A percentile compares a stretch with the other conserved stretches of the same genome.
These are phyloP conservation scores for Potamilus streckersoni DNA, from an alignment of 1,140 invertebrate species.

Conservation along the genomic window DNA sequence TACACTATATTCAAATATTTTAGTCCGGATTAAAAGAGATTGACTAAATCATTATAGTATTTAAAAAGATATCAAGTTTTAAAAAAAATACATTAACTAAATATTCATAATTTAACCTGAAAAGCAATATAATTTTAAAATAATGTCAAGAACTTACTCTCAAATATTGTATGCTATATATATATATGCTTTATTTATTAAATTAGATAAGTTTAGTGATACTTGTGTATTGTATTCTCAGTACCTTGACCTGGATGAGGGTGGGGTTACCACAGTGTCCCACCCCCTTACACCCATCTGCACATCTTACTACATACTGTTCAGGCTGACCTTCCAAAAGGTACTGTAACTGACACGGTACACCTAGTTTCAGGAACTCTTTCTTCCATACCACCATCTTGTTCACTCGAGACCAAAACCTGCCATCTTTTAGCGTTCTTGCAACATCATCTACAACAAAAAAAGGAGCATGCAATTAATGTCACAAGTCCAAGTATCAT, in stretches of 20 bases:
- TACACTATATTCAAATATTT: too few species aligned
- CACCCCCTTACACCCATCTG: slow-evolving; percentile 46
- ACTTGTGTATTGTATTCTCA: not conserved
- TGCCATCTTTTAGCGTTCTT: slow-evolving; percentile 42
- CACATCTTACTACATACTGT: slow-evolving; percentile 44
- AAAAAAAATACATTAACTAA: too few species aligned
- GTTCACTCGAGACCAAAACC: slow-evolving; percentile 44
- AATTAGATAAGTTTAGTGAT: not conserved
- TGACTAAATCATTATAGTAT: too few species aligned
- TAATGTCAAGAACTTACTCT: too few species aligned
- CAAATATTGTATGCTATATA: not conserved
- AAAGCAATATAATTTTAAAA: too few species aligned
- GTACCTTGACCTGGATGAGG: slow-evolving; percentile 43
- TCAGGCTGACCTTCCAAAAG: slow-evolving; percentile 46
- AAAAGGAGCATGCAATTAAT: not conserved
- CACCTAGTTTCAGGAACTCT: slow-evolving; percentile 18
- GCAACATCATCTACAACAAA: slow-evolving; percentile 44
- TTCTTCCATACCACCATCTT: slow-evolving; percentile 44
- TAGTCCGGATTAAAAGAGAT: too few species aligned
- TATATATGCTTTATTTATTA: not conserved
- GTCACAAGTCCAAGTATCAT: too few species aligned
- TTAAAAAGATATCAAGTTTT: too few species aligned
- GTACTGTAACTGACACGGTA: slow-evolving; percentile 37
- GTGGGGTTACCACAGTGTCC: slow-evolving; percentile 45
- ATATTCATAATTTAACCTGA: too few species aligned